Base-by-base conservation (phyloP, 2,797 vertebrate genomes). In the Tapirus indicus region DNA sequence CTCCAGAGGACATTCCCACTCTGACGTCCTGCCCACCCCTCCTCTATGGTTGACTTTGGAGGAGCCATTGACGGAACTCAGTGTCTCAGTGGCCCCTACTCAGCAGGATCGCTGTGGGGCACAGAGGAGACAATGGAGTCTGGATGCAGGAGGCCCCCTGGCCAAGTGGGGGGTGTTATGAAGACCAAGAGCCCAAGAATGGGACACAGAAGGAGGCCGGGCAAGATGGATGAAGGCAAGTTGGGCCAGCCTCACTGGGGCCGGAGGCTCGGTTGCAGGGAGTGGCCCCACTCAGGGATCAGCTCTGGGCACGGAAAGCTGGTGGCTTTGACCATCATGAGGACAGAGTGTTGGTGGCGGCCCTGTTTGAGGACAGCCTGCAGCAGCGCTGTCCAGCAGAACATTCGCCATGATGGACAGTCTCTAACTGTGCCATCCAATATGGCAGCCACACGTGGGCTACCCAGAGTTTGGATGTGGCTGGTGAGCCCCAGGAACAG, bases 331-430 rank as follows among this genome's bases (percentile, higher is more conserved):
- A 82, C 16, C 13, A 7, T 29, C n/a, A 18, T 18, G 1, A 35
- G 49, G 47, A n/a, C 25, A 7, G 54, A 20, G 41, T 7, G 32
- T 13, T 35, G 60, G 52, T 2, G 2, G 64, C 6, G 10, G 72
- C 17, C 17, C 66, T 1, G 12, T 1, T 23, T 0, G 41, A 60
- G 56, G 80, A 38, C 6, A 41, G 79, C 71, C 87, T 2, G 17
- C 2, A 14, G 77, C 1, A 12, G 17, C 17, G 0, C 68, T 9
- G 52, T 21, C 84, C 58, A 5, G n/a, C 9, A 12, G 20, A 18
- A 44, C 17, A 0, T 23, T 27, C 69, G 35, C 7, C 8, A 2
- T 0, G 6, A 6, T 0, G 38, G 49, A 44, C 5, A 20, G 27
- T 35, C 41, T 13, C 14, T 21, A n/a, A 10, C 58, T 4, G 4